Percentiles rank a stretch among this genome's conserved stretches.
Evolutionary conservation across 2,113 vertebrate genomes (phyloP).

Genomic region (Strigops habroptila): DNA sequence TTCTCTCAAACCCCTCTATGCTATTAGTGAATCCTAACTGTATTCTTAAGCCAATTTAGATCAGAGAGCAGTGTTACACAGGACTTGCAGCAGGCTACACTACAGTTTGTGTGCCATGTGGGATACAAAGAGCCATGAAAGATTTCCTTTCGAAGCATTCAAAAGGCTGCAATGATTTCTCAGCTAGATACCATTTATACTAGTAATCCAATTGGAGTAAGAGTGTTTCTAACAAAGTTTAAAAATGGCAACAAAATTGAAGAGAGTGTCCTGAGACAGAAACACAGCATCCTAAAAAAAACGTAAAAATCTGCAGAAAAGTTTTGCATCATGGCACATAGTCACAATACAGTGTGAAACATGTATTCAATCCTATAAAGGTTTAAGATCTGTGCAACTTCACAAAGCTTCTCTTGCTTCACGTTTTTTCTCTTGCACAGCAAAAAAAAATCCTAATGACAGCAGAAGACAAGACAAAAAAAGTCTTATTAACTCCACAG

Average conservation of each 20-base stretch:
- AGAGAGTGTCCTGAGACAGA: background rate
- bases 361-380: background rate
- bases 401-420: background rate
- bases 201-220: background rate
- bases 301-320: background rate
- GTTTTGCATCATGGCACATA: background rate
- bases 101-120: background rate
- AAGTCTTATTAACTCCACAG: background rate
- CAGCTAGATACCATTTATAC: background rate
- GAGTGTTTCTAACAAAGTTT: background rate
- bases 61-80: background rate
- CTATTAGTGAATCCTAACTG: background rate
- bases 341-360: background rate
- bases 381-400: background rate
- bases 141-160: background rate
- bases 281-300: background rate
- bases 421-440: background rate
- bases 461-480: background rate
- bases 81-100: background rate
- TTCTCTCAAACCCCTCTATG: background rate
- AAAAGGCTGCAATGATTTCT: background rate
- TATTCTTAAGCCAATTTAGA: background rate
- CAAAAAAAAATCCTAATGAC: background rate
- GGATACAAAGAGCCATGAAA: conserved; percentile 5
- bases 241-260: background rate